These are phyloP conservation scores for Sinocyclocheilus anshuiensis DNA, from an alignment of 2,113 vertebrate species.

Conservation along the genomic window DNA sequence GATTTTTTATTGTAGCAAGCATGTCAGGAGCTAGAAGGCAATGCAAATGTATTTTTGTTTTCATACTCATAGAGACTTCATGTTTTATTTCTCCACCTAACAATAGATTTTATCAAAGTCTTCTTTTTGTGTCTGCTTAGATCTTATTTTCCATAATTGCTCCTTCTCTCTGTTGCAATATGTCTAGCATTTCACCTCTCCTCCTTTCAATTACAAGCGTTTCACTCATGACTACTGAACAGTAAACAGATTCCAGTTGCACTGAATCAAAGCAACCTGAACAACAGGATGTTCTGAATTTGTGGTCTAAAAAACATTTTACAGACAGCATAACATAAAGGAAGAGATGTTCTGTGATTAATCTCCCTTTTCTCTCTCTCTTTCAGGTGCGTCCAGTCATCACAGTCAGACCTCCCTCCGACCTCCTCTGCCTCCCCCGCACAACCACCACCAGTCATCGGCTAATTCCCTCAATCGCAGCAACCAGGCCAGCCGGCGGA, in stretches of 20 bases:
- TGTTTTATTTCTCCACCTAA: not conserved
- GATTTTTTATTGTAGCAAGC: too few relatives aligned
- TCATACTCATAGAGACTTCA: not conserved
- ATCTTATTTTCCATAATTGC: constrained; percentile 43
- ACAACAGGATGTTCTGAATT: not conserved
- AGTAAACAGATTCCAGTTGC: not conserved
- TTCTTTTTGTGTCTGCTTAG: constrained; percentile 21
- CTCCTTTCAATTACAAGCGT: not conserved
- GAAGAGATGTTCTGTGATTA: not conserved
- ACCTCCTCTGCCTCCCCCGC: constrained; percentile 81
- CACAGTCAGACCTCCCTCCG: constrained; percentile 85
- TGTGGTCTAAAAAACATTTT: not conserved
- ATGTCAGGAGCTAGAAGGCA: constrained; percentile 1
- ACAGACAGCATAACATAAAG: not conserved
- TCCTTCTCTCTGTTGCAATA: constrained; percentile 15
- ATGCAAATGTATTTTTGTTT: not conserved
- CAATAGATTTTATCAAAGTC: constrained; percentile 15
- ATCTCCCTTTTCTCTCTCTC: constrained; percentile 33
- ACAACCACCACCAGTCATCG: constrained; percentile 86
- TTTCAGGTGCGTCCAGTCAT: constrained; percentile 82
- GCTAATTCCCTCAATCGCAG: constrained; percentile 89
- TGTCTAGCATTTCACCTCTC: not conserved
- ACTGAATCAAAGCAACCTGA: not conserved
- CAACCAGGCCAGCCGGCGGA: constrained; percentile 81
- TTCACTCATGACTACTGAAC: not conserved